Evolutionary conservation across 2,888 invertebrate genomes (phyloP).

Genomic region (Saturnia japonica): DNA sequence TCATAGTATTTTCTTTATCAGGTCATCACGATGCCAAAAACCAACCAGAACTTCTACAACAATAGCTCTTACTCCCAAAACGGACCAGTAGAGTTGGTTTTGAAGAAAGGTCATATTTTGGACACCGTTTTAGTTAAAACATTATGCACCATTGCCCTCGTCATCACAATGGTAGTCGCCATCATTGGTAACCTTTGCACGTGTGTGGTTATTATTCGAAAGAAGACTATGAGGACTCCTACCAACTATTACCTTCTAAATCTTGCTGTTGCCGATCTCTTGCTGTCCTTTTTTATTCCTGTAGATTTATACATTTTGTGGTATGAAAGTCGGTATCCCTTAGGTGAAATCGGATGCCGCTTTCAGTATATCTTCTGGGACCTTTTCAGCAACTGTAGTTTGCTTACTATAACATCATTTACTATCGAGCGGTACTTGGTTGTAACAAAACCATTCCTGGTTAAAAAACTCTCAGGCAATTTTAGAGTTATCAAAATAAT

Average conservation of each 20-base stretch:
- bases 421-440: slow-evolving; percentile 93
- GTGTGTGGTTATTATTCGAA: slow-evolving; percentile 87
- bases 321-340: slow-evolving; percentile 87
- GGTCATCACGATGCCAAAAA: neutral
- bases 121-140: slow-evolving; percentile 58
- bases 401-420: slow-evolving; percentile 92
- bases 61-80: neutral
- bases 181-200: slow-evolving; percentile 89
- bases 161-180: slow-evolving; percentile 85
- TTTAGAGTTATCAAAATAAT: slow-evolving; percentile 89
- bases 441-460: slow-evolving; percentile 90
- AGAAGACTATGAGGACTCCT: slow-evolving; percentile 90
- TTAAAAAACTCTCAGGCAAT: slow-evolving; percentile 89
- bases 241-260: slow-evolving; percentile 92
- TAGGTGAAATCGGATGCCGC: slow-evolving; percentile 90
- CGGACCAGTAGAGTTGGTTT: neutral
- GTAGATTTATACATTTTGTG: slow-evolving; percentile 89
- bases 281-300: slow-evolving; percentile 87
- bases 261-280: slow-evolving; percentile 88
- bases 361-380: slow-evolving; percentile 89
- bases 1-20: neutral
- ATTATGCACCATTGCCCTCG: slow-evolving; percentile 77
- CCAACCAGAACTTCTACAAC: neutral
- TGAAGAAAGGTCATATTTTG: neutral
- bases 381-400: slow-evolving; percentile 89